Base-by-base conservation (phyloP, 35 echinoderm and acorn worm genomes). In the Anneissia japonica region DNA sequence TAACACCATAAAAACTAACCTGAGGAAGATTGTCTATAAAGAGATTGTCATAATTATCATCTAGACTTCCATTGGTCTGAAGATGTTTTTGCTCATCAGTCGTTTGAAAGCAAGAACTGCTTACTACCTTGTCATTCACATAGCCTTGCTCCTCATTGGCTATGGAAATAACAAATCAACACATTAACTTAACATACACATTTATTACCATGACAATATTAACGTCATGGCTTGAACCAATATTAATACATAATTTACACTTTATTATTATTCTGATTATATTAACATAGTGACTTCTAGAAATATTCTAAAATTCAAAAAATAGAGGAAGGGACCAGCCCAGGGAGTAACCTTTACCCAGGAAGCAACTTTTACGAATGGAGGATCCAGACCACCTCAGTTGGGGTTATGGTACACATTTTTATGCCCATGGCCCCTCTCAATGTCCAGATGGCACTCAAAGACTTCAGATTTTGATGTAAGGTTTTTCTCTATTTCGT, bases 11-110 rank as follows among this genome's bases (percentile, higher is more conserved):
- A n/a, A 23, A 26, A 38, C 86, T 89, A 30, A 93, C 92, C 79
- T 93, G 87, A 35, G 92, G 92, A 75, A 93, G 45, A 56, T 88
- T 89, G 14, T 93, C 92, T 30, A 93, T 39, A 73, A 89, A 93
- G 41, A 89, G 38, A 82, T 79, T 93, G 39, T 89, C 87, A 75
- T 82, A 89, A 36, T 89, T 83, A 32, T 89, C 79, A 82, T 93
- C 92, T 56, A 64, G 11, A 81, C 31, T 81, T 35, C n/a, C 79
- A 38, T 30, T 81, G 13, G 79, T 40, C 0, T 35, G 9, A 4
- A 64, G 1, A 64, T 64, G 51, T 26, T 64, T 64, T 19, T 1
- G 1, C 9, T 64, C 51, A 64, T 64, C 51, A 64, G 19, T 2
- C 11, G 21, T 26, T 64, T 12, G 51, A 64, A 23, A 64, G 51